Conservation (phyloP, 2,113 vertebrate species). For the Ceyx margarethae region DNA sequence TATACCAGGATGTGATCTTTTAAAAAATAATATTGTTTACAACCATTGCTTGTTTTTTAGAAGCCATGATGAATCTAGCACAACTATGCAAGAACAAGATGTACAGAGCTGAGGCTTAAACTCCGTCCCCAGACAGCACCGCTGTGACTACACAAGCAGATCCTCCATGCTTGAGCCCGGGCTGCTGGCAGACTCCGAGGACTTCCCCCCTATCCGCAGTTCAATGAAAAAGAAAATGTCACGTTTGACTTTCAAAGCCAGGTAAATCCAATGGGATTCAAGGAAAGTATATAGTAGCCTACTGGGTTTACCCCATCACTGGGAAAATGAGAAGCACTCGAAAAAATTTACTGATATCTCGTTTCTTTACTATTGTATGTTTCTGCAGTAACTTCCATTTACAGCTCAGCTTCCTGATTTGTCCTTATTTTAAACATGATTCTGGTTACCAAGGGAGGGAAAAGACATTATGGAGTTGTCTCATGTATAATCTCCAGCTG, state of each 20-base stretch:
- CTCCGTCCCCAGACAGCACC: not conserved
- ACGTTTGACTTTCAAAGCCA: not conserved
- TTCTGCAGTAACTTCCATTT: not conserved
- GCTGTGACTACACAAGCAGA: not conserved
- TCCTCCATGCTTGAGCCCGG: not conserved
- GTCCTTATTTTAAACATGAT: not conserved
- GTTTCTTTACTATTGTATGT: fast-evolving
- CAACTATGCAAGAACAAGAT: not conserved
- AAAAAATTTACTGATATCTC: fast-evolving
- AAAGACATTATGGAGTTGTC: not conserved
- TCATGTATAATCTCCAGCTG: not conserved
- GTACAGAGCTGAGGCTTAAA: not conserved
- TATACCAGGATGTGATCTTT: constrained; percentile 63
- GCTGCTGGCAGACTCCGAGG: not conserved
- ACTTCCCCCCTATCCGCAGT: not conserved
- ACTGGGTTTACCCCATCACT: not conserved
- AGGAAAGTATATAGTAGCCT: not conserved
- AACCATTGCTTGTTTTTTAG: constrained; percentile 3
- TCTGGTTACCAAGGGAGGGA: not conserved
- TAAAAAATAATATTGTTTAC: constrained; percentile 64
- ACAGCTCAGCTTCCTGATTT: not conserved
- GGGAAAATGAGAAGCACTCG: not conserved
- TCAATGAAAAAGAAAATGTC: not conserved
- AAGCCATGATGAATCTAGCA: constrained; percentile 30
- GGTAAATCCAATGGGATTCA: not conserved